Evolutionary conservation across 2,797 vertebrate genomes (phyloP), one percentile per base, ranked within the genome.

Genomic region (Siniperca undulata): DNA sequence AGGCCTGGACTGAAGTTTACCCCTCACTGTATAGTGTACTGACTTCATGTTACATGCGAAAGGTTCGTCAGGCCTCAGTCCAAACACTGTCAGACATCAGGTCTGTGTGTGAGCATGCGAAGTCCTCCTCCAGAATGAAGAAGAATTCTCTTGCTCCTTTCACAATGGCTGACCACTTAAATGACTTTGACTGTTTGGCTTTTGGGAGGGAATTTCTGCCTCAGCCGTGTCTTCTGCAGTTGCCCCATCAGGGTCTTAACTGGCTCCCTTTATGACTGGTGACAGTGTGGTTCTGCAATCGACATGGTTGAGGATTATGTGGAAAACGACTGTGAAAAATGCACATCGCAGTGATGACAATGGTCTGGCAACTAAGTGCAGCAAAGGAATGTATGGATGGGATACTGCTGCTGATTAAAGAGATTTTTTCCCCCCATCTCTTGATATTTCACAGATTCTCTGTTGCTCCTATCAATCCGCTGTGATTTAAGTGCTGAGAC

Each of bases 391-490:
- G 88, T 83, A 88, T 86, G 67, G 44, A 83, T 75, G 66, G 64
- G 78, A 89, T 73, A 30, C 74, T 89, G 84, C 78, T 80, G 89
- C 89, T 95, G 94, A 95, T 93, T 94, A 94, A 89, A 93, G 72
- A 74, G 19, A 70, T 77, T 74, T 65, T 65, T 42, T 20, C 61
- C 55, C 20, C 0, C 36, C 27, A 61, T 82, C 48, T 81, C 52
- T 70, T 84, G 82, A 70, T 81, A 82, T 81, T 86, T 90, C 78
- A 85, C 83, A 85, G 84, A 85, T 87, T 91, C 73, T 85, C 73
- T 79, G 55, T 72, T 86, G 69, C 67, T 78, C 58, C 64, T 60
- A 74, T 91, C 88, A 82, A 67, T 85, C 76, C 74, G 78, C 38
- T 48, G 62, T 83, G 83, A 87, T 89, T 82, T 72, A 78, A 77